Conservation (phyloP, 2,888 invertebrate genomes). For the Chouioia cunea region DNA sequence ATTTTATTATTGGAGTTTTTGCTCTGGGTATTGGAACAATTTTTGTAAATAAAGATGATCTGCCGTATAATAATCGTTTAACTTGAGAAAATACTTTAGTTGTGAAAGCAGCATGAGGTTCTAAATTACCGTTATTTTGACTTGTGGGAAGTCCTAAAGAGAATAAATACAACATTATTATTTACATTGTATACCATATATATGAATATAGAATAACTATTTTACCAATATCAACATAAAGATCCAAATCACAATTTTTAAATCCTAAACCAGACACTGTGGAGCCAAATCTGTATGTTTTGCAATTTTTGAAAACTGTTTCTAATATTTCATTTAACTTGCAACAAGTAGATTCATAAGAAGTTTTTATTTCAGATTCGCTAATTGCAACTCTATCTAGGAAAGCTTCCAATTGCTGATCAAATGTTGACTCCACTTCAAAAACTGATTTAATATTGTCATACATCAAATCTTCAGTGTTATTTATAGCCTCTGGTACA, state of each 20-base stretch:
- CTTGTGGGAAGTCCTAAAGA: slow-evolving; percentile 50
- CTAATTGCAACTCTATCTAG: slow-evolving; percentile 54
- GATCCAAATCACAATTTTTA: slow-evolving; percentile 80
- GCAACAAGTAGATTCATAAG: slow-evolving; percentile 55
- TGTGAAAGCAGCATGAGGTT: slow-evolving; percentile 2
- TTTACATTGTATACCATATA: no score
- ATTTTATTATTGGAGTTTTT: slow-evolving; percentile 84
- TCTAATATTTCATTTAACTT: slow-evolving; percentile 54
- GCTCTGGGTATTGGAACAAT: slow-evolving; percentile 78
- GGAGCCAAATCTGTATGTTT: slow-evolving; percentile 78
- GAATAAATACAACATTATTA: slow-evolving; percentile 5
- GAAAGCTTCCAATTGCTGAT: slow-evolving; percentile 56
- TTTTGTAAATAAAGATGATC: slow-evolving; percentile 70
- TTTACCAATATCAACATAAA: slow-evolving; percentile 73
- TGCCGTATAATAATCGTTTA: slow-evolving; percentile 66
- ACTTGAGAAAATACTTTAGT: slow-evolving; percentile 63
- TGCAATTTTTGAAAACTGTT: slow-evolving; percentile 58
- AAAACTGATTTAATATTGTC: slow-evolving; percentile 54
- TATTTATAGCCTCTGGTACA: slow-evolving; percentile 33
- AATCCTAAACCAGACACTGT: slow-evolving; percentile 79
- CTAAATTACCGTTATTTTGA: slow-evolving; percentile 51
- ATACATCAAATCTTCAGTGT: slow-evolving; percentile 51
- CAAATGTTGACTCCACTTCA: slow-evolving; percentile 53
- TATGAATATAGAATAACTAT: background rate
- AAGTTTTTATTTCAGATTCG: slow-evolving; percentile 51